Evolutionary conservation across 2,797 vertebrate species (phyloP).

Genomic region (Chrysocyon brachyurus): DNA sequence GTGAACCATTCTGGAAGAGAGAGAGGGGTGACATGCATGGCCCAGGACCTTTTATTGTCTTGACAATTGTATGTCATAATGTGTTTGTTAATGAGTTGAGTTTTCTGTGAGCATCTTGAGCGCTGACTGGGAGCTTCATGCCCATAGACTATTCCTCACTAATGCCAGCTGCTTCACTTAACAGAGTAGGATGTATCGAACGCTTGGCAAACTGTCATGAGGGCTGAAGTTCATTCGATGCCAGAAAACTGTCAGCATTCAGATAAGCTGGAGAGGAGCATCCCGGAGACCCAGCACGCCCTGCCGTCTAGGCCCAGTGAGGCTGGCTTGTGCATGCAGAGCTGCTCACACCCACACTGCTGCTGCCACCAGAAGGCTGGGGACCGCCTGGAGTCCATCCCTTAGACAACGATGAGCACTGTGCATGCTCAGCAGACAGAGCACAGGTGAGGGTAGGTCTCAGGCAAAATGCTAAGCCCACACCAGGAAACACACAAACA

Average conservation of each 20-base stretch:
- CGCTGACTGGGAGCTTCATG: background rate
- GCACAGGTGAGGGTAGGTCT: background rate
- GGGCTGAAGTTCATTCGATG: background rate
- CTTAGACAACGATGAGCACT: rapidly evolving
- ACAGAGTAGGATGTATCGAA: background rate
- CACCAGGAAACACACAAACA: background rate
- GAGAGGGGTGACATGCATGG: background rate
- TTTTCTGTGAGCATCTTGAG: background rate
- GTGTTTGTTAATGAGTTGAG: background rate
- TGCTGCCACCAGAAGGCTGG: background rate
- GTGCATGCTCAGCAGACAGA: rapidly evolving
- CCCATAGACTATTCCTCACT: background rate
- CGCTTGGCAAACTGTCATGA: rapidly evolving
- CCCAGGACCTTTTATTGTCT: background rate
- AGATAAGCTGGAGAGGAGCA: no score
- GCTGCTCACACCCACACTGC: rapidly evolving
- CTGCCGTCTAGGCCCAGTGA: background rate
- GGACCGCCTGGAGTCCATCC: rapidly evolving
- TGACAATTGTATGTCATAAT: background rate
- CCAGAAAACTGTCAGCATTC: background rate
- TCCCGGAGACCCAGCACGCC: background rate
- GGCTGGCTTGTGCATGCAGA: rapidly evolving
- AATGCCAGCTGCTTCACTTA: no score
- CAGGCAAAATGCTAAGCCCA: rapidly evolving
- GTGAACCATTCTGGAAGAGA: background rate